Evolutionary conservation across 2,113 vertebrate species (phyloP).

Genomic region (Oreochromis tanganicae): DNA sequence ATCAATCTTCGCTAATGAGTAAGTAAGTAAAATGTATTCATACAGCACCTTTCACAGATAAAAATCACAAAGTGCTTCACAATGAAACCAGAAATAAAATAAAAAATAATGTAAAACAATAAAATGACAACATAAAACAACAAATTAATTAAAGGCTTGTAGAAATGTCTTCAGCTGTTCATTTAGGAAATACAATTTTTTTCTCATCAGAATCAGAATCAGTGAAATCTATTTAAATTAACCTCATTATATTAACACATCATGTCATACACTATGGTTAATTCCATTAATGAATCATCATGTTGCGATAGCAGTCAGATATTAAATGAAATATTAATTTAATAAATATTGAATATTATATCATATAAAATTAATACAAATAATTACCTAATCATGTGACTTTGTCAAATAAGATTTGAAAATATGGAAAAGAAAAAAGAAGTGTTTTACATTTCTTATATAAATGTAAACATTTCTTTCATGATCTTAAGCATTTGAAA

Average conservation of each 20-base stretch:
- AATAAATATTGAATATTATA: background rate
- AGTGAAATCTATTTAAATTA: background rate
- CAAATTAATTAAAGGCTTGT: background rate
- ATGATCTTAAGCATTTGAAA: background rate
- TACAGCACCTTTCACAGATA: background rate
- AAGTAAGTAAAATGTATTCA: background rate
- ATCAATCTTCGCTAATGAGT: background rate
- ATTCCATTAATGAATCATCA: slow-evolving; percentile 15
- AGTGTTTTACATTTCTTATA: background rate
- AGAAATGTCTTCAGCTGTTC: background rate
- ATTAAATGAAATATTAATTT: background rate
- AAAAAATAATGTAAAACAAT: background rate
- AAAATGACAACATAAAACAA: background rate
- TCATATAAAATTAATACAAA: background rate
- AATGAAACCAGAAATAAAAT: background rate
- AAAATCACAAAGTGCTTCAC: background rate
- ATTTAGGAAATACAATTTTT: background rate
- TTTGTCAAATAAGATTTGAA: background rate
- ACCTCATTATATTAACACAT: background rate
- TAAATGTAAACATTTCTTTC: background rate
- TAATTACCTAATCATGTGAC: background rate
- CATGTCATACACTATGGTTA: background rate
- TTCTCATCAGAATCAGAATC: background rate
- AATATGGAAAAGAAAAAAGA: background rate
- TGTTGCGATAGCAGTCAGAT: background rate